Evolutionary conservation across 2,888 invertebrate species (phyloP).

Genomic region (Caprella mutica): DNA sequence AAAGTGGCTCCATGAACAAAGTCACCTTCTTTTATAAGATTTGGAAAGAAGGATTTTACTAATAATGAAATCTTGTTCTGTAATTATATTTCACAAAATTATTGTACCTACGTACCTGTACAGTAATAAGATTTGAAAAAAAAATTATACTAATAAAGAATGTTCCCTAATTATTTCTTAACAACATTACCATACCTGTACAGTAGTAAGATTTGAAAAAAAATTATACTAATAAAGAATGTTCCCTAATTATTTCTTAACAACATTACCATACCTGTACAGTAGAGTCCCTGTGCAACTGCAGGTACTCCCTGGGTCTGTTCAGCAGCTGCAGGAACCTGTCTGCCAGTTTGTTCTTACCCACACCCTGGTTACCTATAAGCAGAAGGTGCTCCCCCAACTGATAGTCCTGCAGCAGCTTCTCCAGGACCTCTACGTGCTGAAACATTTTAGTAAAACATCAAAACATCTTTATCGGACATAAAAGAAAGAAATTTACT

Average conservation of each 20-base stretch:
- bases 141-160: not conserved
- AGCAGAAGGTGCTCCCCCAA: slow-evolving; percentile 65
- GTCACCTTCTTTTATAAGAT: too few species aligned
- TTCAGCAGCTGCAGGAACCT: slow-evolving; percentile 75
- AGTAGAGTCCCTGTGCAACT: slow-evolving; percentile 53
- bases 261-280: not conserved
- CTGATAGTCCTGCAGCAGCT: slow-evolving; percentile 65
- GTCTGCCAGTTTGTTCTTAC: slow-evolving; percentile 93
- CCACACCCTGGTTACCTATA: slow-evolving; percentile 93
- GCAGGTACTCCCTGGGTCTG: slow-evolving; percentile 85
- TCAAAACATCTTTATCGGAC: too few species aligned
- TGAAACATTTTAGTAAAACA: slow-evolving; percentile 43
- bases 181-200: not conserved
- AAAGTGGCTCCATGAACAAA: too few species aligned
- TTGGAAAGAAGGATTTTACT: too few species aligned
- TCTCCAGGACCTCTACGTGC: slow-evolving; percentile 74
- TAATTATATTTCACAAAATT: too few species aligned
- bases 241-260: not conserved
- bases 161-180: not conserved
- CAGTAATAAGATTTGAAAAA: not conserved
- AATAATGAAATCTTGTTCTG: too few species aligned
- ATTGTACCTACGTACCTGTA: not conserved
- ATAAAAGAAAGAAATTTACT: too few species aligned
- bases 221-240: not conserved
- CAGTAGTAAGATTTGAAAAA: not conserved